Evolutionary conservation across 2,888 invertebrate species (phyloP), one percentile per base, ranked within the genome.

Genomic region (Drosophila quinaria): DNA sequence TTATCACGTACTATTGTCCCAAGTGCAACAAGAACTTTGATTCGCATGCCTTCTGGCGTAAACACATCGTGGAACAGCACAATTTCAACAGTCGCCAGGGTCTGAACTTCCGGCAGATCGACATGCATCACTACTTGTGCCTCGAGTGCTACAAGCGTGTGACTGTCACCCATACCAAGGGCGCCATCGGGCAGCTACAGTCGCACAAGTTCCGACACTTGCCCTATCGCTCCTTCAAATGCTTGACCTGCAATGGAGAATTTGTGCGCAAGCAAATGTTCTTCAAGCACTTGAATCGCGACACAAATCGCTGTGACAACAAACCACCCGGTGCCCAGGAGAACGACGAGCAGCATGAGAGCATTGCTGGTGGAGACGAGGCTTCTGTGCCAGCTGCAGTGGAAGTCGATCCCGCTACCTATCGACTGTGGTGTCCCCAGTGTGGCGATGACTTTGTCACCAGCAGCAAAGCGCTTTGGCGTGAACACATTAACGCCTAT

Each of bases 251-350:
- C 63, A 75, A 71, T 19, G 86, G 84, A 0, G 88, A 90, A 42
- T 91, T 91, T 66, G 91, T 91, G 49, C 91, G 91, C 17, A 91
- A 91, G 52, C 91, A 91, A 79, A 91, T 91, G 91, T 91, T 91
- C 68, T 91, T 91, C 54, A 91, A 91, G 65, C 91, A 91, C 66
- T 68, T 91, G 39, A 91, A 91, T 49, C 83, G 82, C 2, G 81
- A 80, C n/a, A 91, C 91, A 4, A 91, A 91, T 75, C 81, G 86
- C 4, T 91, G 91, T 56, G 89, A 89, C 39, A 80, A 70, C 42
- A 62, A 67, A 29, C 70, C 75, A 2, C 15, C 52, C 1, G 55
- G 17, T 29, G 55, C n/a, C 9, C 58, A 66, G 11, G 70, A 76
- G 4, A 63, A 58, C 13, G 62, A 69, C 8, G 67, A 68, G 15